Evolutionary conservation across 2,797 vertebrate species (phyloP).

Genomic region (Valencia hispanica): DNA sequence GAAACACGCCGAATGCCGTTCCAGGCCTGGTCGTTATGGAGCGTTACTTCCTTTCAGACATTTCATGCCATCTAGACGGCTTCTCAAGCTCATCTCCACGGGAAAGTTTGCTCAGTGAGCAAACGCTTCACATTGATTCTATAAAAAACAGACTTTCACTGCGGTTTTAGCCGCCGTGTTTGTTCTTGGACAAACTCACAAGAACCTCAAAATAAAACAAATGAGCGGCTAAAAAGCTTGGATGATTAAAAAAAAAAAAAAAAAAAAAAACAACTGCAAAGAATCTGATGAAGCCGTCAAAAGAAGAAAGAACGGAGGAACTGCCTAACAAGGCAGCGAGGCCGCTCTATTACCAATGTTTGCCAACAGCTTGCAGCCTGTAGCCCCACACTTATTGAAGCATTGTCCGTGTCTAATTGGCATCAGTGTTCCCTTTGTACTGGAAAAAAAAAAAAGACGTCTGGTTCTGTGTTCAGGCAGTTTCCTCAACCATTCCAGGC

Average conservation of each 20-base stretch:
- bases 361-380: conserved; percentile 50
- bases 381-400: conserved; percentile 38
- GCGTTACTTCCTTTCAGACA: conserved; percentile 32
- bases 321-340: conserved; percentile 41
- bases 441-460: conserved; percentile 32
- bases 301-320: conserved; percentile 61
- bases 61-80: conserved; percentile 22
- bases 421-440: conserved; percentile 42
- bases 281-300: conserved; percentile 77
- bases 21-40: conserved; percentile 36
- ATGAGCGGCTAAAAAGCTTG: conserved; percentile 55
- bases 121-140: conserved; percentile 9
- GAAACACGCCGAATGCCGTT: conserved; percentile 41
- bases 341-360: conserved; percentile 53
- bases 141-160: conserved; percentile 11
- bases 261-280: conserved; percentile 62
- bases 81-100: conserved; percentile 26
- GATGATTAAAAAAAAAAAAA: conserved; percentile 62
- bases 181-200: background rate
- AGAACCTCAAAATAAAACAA: conserved; percentile 13
- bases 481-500: conserved; percentile 34
- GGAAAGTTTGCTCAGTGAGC: conserved; percentile 37
- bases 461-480: conserved; percentile 43
- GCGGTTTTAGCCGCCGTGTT: background rate
- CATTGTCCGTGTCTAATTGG: conserved; percentile 47